Conservation (phyloP, 2,888 invertebrate genomes). For the Plagiodera versicolora region DNA sequence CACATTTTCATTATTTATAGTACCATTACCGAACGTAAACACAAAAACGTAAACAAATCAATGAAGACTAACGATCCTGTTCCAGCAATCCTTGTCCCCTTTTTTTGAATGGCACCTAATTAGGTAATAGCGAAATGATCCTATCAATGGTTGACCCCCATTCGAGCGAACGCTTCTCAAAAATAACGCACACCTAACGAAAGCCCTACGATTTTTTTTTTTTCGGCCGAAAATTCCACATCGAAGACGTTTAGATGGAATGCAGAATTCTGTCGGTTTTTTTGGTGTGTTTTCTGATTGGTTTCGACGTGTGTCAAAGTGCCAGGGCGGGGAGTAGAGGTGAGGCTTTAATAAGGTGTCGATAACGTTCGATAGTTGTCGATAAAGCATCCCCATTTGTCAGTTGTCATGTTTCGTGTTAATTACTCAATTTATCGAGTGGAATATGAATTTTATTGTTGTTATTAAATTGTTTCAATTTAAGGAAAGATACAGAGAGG, state of each 20-base stretch:
- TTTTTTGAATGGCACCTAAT: conserved; percentile 24
- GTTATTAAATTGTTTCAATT: conserved; percentile 13
- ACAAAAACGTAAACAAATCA: conserved; percentile 13
- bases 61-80: neutral
- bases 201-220: neutral
- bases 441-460: too few relatives aligned
- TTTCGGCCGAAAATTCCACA: neutral
- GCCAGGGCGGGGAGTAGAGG: conserved; percentile 40
- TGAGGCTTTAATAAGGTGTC: conserved; percentile 12
- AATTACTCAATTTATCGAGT: too few relatives aligned
- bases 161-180: conserved; percentile 23
- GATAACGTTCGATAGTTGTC: too few relatives aligned
- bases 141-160: conserved; percentile 34
- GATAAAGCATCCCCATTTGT: too few relatives aligned
- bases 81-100: conserved; percentile 20
- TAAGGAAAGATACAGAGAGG: conserved; percentile 47
- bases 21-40: neutral
- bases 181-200: conserved; percentile 19
- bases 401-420: too few relatives aligned
- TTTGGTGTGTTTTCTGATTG: conserved; percentile 23
- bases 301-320: conserved; percentile 22
- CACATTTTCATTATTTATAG: neutral
- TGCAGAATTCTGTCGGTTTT: conserved; percentile 27
- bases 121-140: conserved; percentile 31
- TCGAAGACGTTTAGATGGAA: conserved; percentile 29